phyloP scores from a whole-genome alignment of 2,113 vertebrate genomes.

The Ascaphus truei region DNA sequence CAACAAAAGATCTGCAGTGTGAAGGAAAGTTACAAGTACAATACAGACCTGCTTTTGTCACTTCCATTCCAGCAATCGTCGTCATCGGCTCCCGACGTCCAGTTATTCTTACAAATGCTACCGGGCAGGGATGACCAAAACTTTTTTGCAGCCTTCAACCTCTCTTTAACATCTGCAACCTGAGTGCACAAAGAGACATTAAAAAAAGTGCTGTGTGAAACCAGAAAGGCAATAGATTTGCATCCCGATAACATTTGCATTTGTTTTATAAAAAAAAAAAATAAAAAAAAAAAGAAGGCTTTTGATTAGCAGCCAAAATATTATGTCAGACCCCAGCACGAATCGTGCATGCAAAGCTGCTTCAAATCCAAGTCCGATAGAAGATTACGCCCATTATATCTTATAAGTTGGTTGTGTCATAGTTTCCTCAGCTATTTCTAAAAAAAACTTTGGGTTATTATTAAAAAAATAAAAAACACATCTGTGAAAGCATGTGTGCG shows the following conservation, averaged over 20 bases:
- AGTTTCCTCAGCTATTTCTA: not conserved
- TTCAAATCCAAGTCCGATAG: constrained; percentile 2
- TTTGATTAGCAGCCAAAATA: too few species aligned
- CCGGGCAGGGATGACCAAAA: constrained; percentile 96
- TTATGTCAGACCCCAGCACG: too few species aligned
- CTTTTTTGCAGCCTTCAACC: constrained; percentile 89
- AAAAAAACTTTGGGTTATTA: too few species aligned
- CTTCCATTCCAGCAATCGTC: constrained; percentile 87
- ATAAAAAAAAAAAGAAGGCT: too few species aligned
- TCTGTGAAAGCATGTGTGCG: too few species aligned
- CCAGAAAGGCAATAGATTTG: constrained; percentile 29
- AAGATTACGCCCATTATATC: constrained; percentile 38
- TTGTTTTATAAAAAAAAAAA: too few species aligned
- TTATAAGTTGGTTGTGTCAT: constrained; percentile 2
- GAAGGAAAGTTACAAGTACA: not conserved
- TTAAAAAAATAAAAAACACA: too few species aligned
- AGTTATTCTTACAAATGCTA: constrained; percentile 78
- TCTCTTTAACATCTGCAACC: constrained; percentile 93
- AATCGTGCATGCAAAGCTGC: not conserved
- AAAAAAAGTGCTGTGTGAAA: constrained; percentile 7
- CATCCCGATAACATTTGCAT: too few species aligned
- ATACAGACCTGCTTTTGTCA: constrained; percentile 83
- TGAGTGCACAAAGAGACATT: constrained; percentile 38
- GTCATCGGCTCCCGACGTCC: constrained; percentile 65
- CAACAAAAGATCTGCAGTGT: too few species aligned